Percentiles rank a stretch among this genome's conserved stretches.
Conservation (phyloP, 2,888 invertebrate species). For the Mimachlamys varia region DNA sequence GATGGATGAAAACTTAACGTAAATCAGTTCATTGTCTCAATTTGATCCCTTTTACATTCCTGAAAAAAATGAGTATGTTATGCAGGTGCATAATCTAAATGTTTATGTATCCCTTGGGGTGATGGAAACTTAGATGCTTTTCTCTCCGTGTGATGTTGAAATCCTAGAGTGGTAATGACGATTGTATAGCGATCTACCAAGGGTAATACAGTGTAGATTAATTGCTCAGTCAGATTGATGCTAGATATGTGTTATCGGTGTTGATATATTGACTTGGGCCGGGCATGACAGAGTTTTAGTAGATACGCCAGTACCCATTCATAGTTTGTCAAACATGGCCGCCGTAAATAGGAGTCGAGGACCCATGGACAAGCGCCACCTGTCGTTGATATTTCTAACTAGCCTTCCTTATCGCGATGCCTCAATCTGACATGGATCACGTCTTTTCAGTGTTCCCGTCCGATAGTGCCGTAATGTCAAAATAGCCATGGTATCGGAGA, state of each 20-base stretch:
- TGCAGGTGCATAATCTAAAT: too few relatives aligned
- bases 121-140: too few relatives aligned
- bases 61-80: too few relatives aligned
- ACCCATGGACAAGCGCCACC: background rate
- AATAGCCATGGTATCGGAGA: constrained; percentile 31
- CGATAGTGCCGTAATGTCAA: constrained; percentile 36
- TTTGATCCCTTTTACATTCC: too few relatives aligned
- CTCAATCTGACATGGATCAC: constrained; percentile 23
- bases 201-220: constrained; percentile 12
- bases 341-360: constrained; percentile 5
- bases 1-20: too few relatives aligned
- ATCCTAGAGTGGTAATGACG: background rate
- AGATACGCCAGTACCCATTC: constrained; percentile 31
- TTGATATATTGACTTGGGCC: constrained; percentile 24
- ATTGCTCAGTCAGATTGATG: constrained; percentile 10
- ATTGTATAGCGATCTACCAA: background rate
- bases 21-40: too few relatives aligned
- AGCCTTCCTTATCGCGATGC: background rate
- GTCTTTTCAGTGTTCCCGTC: constrained; percentile 24
- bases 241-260: background rate
- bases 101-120: too few relatives aligned
- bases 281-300: background rate
- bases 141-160: too few relatives aligned
- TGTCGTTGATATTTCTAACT: constrained; percentile 8
- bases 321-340: constrained; percentile 28